Conservation (phyloP, 2,113 vertebrate species). For the Pica pica region DNA sequence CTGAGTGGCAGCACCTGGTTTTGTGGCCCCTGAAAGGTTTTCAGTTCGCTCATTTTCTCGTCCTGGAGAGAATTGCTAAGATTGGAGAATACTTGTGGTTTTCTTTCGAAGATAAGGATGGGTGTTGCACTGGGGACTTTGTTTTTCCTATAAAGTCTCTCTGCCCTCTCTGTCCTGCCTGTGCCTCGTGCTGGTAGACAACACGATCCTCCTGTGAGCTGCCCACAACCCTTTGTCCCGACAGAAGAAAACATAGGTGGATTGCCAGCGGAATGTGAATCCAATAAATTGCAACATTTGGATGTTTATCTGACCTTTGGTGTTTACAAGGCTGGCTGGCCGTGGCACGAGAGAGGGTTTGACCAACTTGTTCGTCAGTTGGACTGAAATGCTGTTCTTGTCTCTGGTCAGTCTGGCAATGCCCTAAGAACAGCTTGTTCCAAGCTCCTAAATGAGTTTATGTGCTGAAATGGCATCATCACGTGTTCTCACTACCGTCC, state of each 20-base stretch:
- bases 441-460: conserved; percentile 1
- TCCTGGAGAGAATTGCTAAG: background rate
- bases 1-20: background rate
- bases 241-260: conserved; percentile 30
- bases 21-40: background rate
- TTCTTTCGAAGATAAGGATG: background rate
- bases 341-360: conserved; percentile 33
- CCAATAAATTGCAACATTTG: conserved; percentile 45
- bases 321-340: conserved; percentile 24
- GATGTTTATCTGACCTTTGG: conserved; percentile 40
- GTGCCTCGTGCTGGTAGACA: background rate
- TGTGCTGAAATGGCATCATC: background rate
- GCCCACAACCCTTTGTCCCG: background rate
- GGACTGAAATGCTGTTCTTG: conserved; percentile 16
- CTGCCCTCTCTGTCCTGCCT: background rate
- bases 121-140: background rate
- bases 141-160: background rate
- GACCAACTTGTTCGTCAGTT: conserved; percentile 30
- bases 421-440: conserved; percentile 50
- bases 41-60: background rate
- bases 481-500: background rate
- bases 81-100: accelerated
- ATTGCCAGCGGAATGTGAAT: conserved; percentile 8
- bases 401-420: conserved; percentile 32
- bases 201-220: background rate